These are phyloP conservation scores for Callospermophilus lateralis DNA, from an alignment of 2,113 vertebrate genomes.

Conservation along the genomic window DNA sequence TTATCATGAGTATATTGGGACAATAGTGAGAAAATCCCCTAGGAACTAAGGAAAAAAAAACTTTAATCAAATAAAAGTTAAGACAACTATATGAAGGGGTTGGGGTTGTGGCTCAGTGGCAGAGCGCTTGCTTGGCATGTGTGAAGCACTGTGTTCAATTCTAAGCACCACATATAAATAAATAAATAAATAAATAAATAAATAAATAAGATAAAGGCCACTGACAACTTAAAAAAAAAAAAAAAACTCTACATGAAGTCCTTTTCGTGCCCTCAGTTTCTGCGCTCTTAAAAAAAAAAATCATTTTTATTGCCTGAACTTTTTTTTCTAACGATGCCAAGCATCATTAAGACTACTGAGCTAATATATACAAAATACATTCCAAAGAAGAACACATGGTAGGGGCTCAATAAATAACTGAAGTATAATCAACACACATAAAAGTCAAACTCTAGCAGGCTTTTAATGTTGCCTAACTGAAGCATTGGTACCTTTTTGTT, in stretches of 20 bases:
- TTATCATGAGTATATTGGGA: not conserved
- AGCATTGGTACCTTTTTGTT: not conserved
- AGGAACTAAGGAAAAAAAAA: conserved; percentile 2
- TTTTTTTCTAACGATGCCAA: not conserved
- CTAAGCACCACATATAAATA: too few species aligned
- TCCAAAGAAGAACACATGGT: not conserved
- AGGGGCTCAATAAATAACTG: not conserved
- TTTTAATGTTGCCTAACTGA: conserved; percentile 51
- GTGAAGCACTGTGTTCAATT: too few species aligned
- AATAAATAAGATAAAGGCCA: not conserved
- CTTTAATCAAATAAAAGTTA: conserved; percentile 13
- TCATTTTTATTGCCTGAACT: conserved; percentile 31
- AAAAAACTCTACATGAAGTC: not conserved
- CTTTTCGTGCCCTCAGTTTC: not conserved
- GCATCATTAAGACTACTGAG: not conserved
- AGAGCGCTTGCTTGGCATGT: too few species aligned
- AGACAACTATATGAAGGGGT: not conserved
- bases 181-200: too few species aligned
- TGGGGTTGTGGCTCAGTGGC: too few species aligned
- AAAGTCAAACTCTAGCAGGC: conserved; percentile 3
- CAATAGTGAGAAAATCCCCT: not conserved
- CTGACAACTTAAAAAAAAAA: not conserved
- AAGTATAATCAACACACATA: conserved; percentile 9
- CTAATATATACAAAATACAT: not conserved
- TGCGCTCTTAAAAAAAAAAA: not conserved